Evolutionary conservation across 2,888 invertebrate species (phyloP).

Genomic region (Homarus gammarus): DNA sequence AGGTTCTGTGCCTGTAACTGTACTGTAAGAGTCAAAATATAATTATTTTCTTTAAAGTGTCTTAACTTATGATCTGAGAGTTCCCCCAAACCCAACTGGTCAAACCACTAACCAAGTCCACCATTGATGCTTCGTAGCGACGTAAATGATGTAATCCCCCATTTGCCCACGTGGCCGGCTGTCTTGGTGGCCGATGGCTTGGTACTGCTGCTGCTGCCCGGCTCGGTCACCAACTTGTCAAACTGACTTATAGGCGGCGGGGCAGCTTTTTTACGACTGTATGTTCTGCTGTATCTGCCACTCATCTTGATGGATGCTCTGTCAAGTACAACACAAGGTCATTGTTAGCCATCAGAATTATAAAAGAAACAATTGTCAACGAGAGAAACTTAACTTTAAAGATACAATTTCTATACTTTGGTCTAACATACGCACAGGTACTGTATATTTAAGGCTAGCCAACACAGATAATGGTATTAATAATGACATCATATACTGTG

Average conservation of each 20-base stretch:
- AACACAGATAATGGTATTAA: no score
- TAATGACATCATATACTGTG: no score
- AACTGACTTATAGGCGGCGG: constrained; percentile 75
- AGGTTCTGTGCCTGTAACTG: no score
- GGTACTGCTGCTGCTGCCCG: constrained; percentile 63
- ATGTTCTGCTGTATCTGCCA: constrained; percentile 74
- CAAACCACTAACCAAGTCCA: constrained; percentile 44
- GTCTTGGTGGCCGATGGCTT: constrained; percentile 87
- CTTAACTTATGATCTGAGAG: neutral
- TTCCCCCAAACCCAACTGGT: no score
- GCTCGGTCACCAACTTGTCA: constrained; percentile 73
- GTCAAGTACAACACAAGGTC: neutral
- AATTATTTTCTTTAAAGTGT: no score
- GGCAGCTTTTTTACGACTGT: constrained; percentile 68
- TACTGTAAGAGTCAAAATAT: no score
- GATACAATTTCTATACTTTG: no score
- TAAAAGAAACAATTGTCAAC: no score
- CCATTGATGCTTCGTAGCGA: constrained; percentile 88
- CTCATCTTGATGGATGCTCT: constrained; percentile 67
- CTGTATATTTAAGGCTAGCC: no score
- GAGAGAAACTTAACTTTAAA: no score
- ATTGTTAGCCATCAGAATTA: neutral
- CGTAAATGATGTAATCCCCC: constrained; percentile 96
- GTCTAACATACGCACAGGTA: no score
- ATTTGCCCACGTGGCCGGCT: constrained; percentile 94